Evolutionary conservation across 2,113 vertebrate genomes (phyloP).

Genomic region (Lampris megalopsis): DNA sequence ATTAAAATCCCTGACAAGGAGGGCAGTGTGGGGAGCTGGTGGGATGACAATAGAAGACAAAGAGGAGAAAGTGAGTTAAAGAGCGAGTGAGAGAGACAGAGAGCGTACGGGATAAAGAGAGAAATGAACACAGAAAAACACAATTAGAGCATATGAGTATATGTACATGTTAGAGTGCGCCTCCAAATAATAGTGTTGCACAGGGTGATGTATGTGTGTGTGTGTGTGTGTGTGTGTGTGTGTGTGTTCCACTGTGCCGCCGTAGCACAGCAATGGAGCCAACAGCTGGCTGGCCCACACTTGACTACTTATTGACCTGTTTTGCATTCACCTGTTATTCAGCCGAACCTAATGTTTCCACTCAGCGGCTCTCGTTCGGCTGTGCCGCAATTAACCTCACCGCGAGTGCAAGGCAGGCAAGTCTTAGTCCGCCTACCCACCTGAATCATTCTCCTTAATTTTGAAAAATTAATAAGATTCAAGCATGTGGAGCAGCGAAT

Average conservation of each 20-base stretch:
- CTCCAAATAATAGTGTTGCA: conserved; percentile 10
- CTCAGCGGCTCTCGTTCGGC: conserved; percentile 56
- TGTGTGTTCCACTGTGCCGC: conserved; percentile 25
- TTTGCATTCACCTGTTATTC: conserved; percentile 81
- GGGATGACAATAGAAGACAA: conserved; percentile 12
- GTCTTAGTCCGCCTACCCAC: conserved; percentile 47
- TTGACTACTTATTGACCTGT: conserved; percentile 75
- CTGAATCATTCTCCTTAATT: conserved; percentile 52
- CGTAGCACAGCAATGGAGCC: conserved; percentile 43
- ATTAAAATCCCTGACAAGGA: conserved; percentile 56
- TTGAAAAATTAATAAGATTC: conserved; percentile 9
- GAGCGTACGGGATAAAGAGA: too few species aligned
- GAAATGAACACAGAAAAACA: background rate
- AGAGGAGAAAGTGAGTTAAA: background rate
- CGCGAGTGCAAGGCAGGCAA: conserved; percentile 43
- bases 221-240: conserved; percentile 7
- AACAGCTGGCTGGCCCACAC: conserved; percentile 77
- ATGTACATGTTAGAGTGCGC: conserved; percentile 35
- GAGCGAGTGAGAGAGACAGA: too few species aligned
- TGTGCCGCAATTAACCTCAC: conserved; percentile 69
- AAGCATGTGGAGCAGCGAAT: conserved; percentile 18
- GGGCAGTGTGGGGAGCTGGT: conserved; percentile 32
- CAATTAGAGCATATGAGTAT: background rate
- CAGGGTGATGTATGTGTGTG: conserved; percentile 3
- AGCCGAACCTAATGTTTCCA: conserved; percentile 74